Percentiles rank a stretch among this genome's conserved stretches.
These are phyloP conservation scores for Drosophila kokeensis DNA, from an alignment of 2,888 invertebrate species.

Conservation along the genomic window DNA sequence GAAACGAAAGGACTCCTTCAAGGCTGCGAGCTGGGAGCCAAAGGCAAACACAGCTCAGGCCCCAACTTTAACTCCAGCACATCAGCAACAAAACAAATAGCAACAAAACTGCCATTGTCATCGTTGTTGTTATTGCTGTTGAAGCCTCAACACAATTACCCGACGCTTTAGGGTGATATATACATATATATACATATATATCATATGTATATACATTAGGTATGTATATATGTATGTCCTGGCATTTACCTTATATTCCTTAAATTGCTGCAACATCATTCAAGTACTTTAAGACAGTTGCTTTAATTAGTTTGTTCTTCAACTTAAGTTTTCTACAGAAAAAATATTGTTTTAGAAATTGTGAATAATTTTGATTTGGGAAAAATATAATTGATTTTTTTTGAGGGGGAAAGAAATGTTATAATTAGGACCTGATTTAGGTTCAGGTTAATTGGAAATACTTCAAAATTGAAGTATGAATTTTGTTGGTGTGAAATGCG, in stretches of 20 bases:
- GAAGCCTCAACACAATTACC: slow-evolving; percentile 59
- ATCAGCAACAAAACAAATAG: slow-evolving; percentile 47
- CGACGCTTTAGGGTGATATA: slow-evolving; percentile 58
- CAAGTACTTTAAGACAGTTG: background rate
- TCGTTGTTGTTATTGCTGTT: slow-evolving; percentile 49
- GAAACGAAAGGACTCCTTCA: slow-evolving; percentile 54
- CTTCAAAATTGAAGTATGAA: background rate
- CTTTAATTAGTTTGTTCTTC: background rate
- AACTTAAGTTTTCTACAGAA: background rate
- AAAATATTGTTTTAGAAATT: background rate
- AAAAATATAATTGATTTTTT: no score
- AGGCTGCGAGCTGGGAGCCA: slow-evolving; percentile 40
- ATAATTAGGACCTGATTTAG: background rate
- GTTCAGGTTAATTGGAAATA: background rate
- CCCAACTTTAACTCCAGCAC: slow-evolving; percentile 9
- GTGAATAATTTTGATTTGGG: background rate
- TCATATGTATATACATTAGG: background rate
- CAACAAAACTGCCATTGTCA: slow-evolving; percentile 59
- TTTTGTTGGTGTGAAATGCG: background rate
- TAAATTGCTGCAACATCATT: background rate
- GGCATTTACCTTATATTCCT: background rate
- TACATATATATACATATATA: slow-evolving; percentile 13
- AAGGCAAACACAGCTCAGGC: background rate
- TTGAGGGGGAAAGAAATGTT: background rate
- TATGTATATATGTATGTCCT: background rate